Conservation (phyloP, 1,140 invertebrate species). For the Bursaphelenchus mucronatus region DNA sequence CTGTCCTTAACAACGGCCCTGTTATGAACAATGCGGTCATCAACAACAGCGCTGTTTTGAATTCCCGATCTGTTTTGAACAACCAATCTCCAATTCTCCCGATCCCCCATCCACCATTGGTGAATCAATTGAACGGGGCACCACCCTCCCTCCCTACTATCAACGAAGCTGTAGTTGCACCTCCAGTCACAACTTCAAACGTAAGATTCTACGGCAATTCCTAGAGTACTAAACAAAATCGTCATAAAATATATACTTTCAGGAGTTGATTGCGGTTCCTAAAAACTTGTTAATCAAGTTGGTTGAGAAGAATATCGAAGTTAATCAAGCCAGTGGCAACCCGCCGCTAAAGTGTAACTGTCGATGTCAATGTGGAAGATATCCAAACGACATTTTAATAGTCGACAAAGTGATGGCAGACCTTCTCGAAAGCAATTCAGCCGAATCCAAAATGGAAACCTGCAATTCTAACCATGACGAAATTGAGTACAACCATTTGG, state of each 20-base stretch:
- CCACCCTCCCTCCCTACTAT: background rate
- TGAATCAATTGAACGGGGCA: background rate
- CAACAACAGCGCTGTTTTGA: slow-evolving; percentile 15
- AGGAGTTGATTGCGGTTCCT: slow-evolving; percentile 48
- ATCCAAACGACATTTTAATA: slow-evolving; percentile 52
- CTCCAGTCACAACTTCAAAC: background rate
- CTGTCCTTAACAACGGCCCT: slow-evolving; percentile 16
- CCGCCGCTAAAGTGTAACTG: slow-evolving; percentile 49
- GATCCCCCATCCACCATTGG: slow-evolving; percentile 15
- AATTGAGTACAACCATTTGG: background rate
- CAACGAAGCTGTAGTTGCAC: slow-evolving; percentile 9
- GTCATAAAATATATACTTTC: slow-evolving; percentile 10
- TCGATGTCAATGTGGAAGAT: slow-evolving; percentile 53
- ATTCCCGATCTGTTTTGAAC: background rate
- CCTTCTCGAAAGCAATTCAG: slow-evolving; percentile 15
- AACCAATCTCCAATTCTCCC: slow-evolving; percentile 22
- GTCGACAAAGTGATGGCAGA: slow-evolving; percentile 47
- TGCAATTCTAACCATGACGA: background rate
- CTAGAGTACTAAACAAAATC: too few relatives aligned
- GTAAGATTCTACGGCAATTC: slow-evolving; percentile 11
- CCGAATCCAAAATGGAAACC: slow-evolving; percentile 2
- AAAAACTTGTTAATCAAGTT: slow-evolving; percentile 45
- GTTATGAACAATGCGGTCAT: slow-evolving; percentile 6
- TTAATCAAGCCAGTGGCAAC: slow-evolving; percentile 17
- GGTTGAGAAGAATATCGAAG: slow-evolving; percentile 42